Evolutionary conservation across 2,113 vertebrate genomes (phyloP).

Genomic region (Phasianus colchicus): DNA sequence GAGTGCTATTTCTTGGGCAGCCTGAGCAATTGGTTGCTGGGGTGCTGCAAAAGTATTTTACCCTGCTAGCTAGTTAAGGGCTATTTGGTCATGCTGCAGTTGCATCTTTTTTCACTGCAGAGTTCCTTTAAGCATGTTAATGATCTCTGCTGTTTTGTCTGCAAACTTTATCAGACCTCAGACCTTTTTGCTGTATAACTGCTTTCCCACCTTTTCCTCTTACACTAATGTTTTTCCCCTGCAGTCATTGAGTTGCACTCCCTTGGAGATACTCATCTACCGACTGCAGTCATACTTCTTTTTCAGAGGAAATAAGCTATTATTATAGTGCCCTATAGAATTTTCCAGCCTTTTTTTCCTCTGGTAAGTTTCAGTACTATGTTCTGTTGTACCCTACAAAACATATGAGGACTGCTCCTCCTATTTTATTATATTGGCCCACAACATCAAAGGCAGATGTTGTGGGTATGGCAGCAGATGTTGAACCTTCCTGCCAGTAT

Average conservation of each 20-base stretch:
- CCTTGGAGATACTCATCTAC: conserved; percentile 6
- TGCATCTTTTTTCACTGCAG: background rate
- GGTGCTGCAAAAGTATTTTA: background rate
- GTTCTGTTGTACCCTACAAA: background rate
- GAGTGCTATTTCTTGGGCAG: background rate
- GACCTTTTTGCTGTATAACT: background rate
- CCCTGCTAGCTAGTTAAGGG: background rate
- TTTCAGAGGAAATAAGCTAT: conserved; percentile 53
- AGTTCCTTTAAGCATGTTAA: accelerated
- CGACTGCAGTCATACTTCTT: conserved; percentile 38
- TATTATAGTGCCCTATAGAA: conserved; percentile 25
- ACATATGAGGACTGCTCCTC: background rate
- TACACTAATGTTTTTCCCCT: background rate
- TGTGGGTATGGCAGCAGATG: too few species aligned
- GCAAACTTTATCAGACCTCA: background rate
- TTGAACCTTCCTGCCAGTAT: background rate
- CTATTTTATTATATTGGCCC: background rate
- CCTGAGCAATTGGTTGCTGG: background rate
- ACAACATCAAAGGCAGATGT: background rate
- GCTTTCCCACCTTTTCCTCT: background rate
- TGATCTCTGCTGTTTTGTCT: background rate
- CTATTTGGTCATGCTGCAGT: background rate
- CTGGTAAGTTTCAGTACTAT: conserved; percentile 15
- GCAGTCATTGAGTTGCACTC: background rate
- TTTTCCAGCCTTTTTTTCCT: conserved; percentile 25